A percentile compares a stretch with the other conserved stretches of the same genome.
These are phyloP conservation scores for Aldrovandia affinis DNA, from an alignment of 2,797 vertebrate species.

Conservation along the genomic window DNA sequence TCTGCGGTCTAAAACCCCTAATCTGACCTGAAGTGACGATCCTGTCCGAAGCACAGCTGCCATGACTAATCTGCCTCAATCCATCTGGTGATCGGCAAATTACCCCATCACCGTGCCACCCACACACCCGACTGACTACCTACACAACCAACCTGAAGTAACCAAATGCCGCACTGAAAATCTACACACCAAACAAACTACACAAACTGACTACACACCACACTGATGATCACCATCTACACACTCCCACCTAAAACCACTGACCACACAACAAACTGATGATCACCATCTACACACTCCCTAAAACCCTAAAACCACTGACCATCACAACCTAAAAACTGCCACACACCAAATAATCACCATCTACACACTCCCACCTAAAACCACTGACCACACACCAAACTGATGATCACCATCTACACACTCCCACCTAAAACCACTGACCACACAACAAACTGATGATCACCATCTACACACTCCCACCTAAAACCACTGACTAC, in stretches of 20 bases:
- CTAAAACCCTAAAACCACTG: too few species aligned
- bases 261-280: neutral
- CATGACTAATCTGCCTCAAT: constrained; percentile 77
- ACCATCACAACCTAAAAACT: too few species aligned
- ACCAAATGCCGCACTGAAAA: neutral
- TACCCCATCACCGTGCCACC: constrained; percentile 65
- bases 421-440: neutral
- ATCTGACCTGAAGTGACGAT: constrained; percentile 70
- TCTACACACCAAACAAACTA: neutral
- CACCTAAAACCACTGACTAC: too few species aligned
- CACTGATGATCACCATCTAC: neutral
- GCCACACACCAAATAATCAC: too few species aligned
- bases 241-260: neutral
- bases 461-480: too few species aligned
- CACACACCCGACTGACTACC: neutral
- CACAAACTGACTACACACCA: neutral
- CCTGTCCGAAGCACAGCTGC: constrained; percentile 82
- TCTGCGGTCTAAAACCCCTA: constrained; percentile 78
- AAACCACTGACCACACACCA: neutral
- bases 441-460: too few species aligned
- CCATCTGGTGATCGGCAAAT: constrained; percentile 78
- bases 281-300: too few species aligned
- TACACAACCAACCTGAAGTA: neutral
- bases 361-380: neutral
- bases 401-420: neutral